Conservation (phyloP, 2,797 vertebrate genomes). For the Orientallactaga sibirica region DNA sequence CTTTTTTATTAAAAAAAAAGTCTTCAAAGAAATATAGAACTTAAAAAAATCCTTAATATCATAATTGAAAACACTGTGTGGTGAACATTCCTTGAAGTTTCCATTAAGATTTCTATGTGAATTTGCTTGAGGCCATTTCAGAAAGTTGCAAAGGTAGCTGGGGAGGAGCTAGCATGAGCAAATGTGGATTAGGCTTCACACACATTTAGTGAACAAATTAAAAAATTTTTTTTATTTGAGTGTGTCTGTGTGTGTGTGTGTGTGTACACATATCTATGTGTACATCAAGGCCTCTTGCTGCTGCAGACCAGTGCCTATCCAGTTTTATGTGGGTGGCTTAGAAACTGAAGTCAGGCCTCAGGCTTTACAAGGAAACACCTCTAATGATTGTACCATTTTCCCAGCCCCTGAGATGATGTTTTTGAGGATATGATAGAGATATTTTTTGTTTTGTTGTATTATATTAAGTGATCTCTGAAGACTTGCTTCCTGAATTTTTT, state of each 20-base stretch:
- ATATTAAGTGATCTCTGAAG: not conserved
- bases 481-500: constrained; percentile 24
- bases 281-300: too few relatives aligned
- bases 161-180: not conserved
- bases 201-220: not conserved
- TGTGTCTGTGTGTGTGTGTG: too few relatives aligned
- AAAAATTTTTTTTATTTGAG: too few relatives aligned
- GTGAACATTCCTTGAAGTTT: constrained; percentile 22
- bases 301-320: too few relatives aligned
- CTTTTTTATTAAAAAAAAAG: too few relatives aligned
- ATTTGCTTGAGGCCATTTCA: constrained; percentile 57
- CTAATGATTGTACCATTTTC: too few relatives aligned
- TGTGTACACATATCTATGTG: too few relatives aligned
- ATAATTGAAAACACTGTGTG: not conserved
- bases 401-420: not conserved
- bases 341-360: too few relatives aligned
- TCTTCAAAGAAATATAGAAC: too few relatives aligned
- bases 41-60: constrained; percentile 29
- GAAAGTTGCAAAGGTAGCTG: constrained; percentile 20
- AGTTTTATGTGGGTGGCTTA: too few relatives aligned
- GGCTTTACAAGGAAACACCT: too few relatives aligned
- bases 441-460: constrained; percentile 11
- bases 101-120: constrained; percentile 55
- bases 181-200: constrained; percentile 13
- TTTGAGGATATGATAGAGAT: constrained; percentile 15